Percentiles rank a stretch among this genome's conserved stretches.
Conservation (phyloP, 2,888 invertebrate species). For the Pandemis corylana region DNA sequence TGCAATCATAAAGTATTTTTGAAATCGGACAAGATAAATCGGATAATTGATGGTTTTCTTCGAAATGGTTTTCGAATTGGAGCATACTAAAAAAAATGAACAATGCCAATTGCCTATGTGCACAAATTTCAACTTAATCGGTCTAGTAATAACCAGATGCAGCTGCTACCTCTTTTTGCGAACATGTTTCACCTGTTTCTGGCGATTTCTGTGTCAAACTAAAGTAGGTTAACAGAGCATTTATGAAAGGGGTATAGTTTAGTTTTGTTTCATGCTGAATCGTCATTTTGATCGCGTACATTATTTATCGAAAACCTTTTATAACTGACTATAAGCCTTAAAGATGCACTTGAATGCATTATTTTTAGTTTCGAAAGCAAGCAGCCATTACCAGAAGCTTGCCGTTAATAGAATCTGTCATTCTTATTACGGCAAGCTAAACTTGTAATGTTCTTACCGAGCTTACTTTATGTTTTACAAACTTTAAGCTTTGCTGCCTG, state of each 20-base stretch:
- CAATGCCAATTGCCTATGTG: too few species aligned
- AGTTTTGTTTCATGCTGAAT: not conserved
- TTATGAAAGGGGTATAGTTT: not conserved
- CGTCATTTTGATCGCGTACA: not conserved
- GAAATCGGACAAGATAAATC: too few species aligned
- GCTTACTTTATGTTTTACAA: not conserved
- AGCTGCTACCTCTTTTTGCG: too few species aligned
- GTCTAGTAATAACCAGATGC: too few species aligned
- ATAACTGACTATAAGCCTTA: not conserved
- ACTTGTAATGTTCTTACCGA: slow-evolving; percentile 1
- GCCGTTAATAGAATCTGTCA: slow-evolving; percentile 19
- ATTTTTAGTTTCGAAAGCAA: not conserved
- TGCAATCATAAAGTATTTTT: too few species aligned
- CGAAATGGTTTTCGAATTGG: too few species aligned
- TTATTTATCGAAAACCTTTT: not conserved
- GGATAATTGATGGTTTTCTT: too few species aligned
- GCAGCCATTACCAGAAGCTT: slow-evolving; percentile 13
- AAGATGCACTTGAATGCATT: not conserved
- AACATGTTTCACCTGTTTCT: too few species aligned
- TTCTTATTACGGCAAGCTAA: slow-evolving; percentile 14
- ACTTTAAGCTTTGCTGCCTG: slow-evolving; percentile 7
- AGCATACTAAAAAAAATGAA: too few species aligned
- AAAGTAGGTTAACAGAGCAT: too few species aligned
- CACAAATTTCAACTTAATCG: too few species aligned
- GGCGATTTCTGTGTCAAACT: too few species aligned